A percentile compares a stretch with the other conserved stretches of the same genome.
These are phyloP conservation scores for Ectemnius continuus DNA, from an alignment of 2,888 invertebrate genomes.

Conservation along the genomic window DNA sequence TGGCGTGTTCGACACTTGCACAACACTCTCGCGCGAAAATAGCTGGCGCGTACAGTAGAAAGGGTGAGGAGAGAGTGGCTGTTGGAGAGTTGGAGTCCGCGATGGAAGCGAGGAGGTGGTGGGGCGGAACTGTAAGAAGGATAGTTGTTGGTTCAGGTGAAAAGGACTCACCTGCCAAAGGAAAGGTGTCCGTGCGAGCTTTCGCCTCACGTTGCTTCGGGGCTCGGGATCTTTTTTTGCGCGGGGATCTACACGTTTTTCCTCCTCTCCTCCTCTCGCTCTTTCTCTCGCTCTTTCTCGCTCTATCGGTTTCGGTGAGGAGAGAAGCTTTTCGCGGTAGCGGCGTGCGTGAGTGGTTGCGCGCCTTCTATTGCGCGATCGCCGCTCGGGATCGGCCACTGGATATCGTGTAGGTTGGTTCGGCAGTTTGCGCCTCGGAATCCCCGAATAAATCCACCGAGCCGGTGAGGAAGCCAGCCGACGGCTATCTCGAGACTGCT, in stretches of 20 bases:
- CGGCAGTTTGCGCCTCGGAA: slow-evolving; percentile 70
- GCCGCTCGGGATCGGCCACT: slow-evolving; percentile 41
- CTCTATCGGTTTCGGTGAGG: neutral
- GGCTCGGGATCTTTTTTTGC: neutral
- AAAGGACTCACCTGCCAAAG: slow-evolving; percentile 55
- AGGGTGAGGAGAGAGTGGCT: neutral
- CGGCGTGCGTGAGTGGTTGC: slow-evolving; percentile 5
- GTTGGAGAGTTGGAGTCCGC: neutral
- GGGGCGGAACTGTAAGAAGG: neutral
- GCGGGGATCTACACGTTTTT: neutral
- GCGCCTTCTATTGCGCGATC: slow-evolving; percentile 28
- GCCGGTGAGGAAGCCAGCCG: slow-evolving; percentile 76
- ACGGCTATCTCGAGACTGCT: slow-evolving; percentile 78
- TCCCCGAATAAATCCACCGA: slow-evolving; percentile 75
- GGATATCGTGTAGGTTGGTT: slow-evolving; percentile 48
- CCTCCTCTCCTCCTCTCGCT: too few relatives aligned
- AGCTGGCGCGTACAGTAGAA: slow-evolving; percentile 58
- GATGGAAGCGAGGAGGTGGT: neutral
- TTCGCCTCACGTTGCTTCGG: neutral
- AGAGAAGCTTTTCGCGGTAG: slow-evolving; percentile 11
- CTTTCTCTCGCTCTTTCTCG: too few relatives aligned
- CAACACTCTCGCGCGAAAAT: slow-evolving; percentile 71
- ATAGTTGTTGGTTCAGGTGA: slow-evolving; percentile 17
- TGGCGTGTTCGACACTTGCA: slow-evolving; percentile 74
- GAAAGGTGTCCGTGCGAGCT: slow-evolving; percentile 13